These are phyloP conservation scores for Arge pagana DNA, from an alignment of 2,888 invertebrate species.

Conservation along the genomic window DNA sequence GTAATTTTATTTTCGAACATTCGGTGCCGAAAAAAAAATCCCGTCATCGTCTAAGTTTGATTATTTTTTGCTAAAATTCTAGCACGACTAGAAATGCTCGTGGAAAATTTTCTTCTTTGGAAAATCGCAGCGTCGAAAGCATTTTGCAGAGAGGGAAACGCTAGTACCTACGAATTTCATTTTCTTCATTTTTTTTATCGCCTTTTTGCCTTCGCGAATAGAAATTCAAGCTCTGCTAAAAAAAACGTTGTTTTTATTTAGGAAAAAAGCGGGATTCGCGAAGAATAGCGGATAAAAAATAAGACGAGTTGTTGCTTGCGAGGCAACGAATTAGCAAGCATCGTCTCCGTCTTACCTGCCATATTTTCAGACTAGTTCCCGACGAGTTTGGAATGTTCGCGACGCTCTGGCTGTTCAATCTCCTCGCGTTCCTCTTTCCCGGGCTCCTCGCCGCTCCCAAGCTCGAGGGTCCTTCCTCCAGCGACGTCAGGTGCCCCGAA, in stretches of 20 bases:
- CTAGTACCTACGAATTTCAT: not conserved
- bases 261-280: no score
- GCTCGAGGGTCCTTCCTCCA: conserved; percentile 44
- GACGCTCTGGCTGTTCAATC: conserved; percentile 47
- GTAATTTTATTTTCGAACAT: no score
- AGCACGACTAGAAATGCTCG: no score
- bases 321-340: no score
- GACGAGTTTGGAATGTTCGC: conserved; percentile 49
- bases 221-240: not conserved
- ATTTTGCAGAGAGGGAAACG: no score
- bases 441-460: conserved; percentile 40
- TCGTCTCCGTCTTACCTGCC: conserved; percentile 41
- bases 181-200: not conserved
- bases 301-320: not conserved
- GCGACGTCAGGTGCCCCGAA: conserved; percentile 31
- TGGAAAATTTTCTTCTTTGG: no score
- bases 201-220: not conserved
- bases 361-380: conserved; percentile 37
- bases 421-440: conserved; percentile 40
- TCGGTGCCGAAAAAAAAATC: no score
- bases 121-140: no score
- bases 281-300: no score
- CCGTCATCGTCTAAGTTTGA: no score
- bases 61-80: no score
- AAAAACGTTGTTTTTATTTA: not conserved